Base-by-base conservation (phyloP, 2,797 vertebrate genomes). In the Neostethus bicornis region DNA sequence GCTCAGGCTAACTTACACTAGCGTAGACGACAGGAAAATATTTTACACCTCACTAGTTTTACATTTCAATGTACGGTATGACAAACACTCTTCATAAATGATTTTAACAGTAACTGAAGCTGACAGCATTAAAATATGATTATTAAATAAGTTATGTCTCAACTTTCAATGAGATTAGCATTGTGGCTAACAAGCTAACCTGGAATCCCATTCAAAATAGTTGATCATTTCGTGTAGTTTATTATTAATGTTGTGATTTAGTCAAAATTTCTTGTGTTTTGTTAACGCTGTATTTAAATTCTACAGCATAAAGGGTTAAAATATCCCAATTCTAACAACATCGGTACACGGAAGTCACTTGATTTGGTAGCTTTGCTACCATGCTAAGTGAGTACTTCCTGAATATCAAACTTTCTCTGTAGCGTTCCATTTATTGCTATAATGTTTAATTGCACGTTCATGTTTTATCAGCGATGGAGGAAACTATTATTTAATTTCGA, bases 351-450 rank as follows among this genome's bases (percentile, higher is more conserved):
- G 75, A 84, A 88, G 73, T 81, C 44, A 73, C 64, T 77, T 69
- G 62, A 72, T 65, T 73, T 66, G 24, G 31, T 44, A 73, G 54
- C 56, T 66, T 39, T 61, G 73, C 70, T 68, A 68, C 45, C 64
- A 71, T 77, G 83, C 83, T 77, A 70, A 55, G 26, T 46, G 71
- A 60, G 23, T 88, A 89, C 70, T 79, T 84, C 77, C 81, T 85
- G 85, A 69, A 83, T 31, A 47, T 53, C 59, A 70, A 85, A 85
- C 75, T 85, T 84, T 79, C 32, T 29, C 7, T 45, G 50, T 10
- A 60, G 1, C 24, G 39, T 52, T 44, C 21, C 28, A 2, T 0
- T 3, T 42, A 7, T 28, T n/a, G 0, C 13, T 25, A 32, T 7
- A 34, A 2, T 43, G 29, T 0, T 5, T 49, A 5, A 43, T 35